phyloP scores from a whole-genome alignment of 2,888 invertebrate species.

The Mellilla xanthometata region DNA sequence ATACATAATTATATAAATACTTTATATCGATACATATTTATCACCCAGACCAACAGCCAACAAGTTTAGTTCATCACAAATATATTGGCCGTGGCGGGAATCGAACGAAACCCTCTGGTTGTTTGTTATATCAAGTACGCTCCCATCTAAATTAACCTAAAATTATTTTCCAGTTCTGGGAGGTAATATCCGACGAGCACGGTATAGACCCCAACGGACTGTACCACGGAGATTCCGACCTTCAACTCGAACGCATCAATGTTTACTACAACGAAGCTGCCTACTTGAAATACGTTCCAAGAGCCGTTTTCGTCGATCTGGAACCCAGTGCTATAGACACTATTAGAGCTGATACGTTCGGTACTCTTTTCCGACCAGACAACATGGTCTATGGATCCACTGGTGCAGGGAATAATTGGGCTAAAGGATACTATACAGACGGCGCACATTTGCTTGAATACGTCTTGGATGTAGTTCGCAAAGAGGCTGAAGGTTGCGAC shows the following conservation, averaged over 20 bases:
- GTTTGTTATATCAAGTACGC: too few species aligned
- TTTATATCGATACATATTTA: too few species aligned
- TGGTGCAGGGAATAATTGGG: conserved; percentile 84
- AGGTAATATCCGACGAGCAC: conserved; percentile 91
- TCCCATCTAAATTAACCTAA: too few species aligned
- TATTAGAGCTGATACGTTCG: conserved; percentile 84
- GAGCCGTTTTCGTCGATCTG: conserved; percentile 63
- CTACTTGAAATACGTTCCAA: conserved; percentile 59
- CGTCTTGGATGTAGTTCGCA: conserved; percentile 77
- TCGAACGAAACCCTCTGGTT: too few species aligned
- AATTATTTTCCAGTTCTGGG: conserved; percentile 86
- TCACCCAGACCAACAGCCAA: too few species aligned
- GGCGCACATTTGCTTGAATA: conserved; percentile 85
- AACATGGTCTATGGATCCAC: conserved; percentile 85
- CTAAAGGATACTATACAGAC: conserved; percentile 87
- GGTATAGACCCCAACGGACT: conserved; percentile 83
- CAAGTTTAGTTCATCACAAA: too few species aligned
- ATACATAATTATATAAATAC: too few species aligned
- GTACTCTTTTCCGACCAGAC: conserved; percentile 87
- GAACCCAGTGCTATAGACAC: conserved; percentile 83
- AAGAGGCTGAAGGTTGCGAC: conserved; percentile 86
- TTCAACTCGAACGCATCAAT: conserved; percentile 88
- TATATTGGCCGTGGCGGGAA: too few species aligned
- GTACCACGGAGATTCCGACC: conserved; percentile 85
- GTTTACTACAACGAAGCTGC: conserved; percentile 89